Base-by-base conservation (phyloP, 2,113 vertebrate genomes). In the Corythornis vintsioides region DNA sequence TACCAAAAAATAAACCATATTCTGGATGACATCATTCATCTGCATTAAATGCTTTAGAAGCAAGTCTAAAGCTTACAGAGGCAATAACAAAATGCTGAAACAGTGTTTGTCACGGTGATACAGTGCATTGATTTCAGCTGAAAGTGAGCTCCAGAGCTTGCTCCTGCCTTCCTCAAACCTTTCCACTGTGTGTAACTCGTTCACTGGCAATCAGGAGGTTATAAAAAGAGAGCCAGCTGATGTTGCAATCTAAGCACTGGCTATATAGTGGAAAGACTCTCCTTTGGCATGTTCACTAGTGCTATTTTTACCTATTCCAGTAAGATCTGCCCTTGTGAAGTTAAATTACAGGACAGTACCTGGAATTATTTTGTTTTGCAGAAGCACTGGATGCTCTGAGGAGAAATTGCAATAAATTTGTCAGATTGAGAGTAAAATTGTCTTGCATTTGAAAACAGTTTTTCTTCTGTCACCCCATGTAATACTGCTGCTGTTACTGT, bases 251-350 rank as follows among this genome's bases (percentile, higher is more conserved):
- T 76, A 93, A 95, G 92, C 91, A 22, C 89, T 61, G 69, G 85
- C 93, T 83, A 70, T 91, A 89, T 15, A 94, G 93, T 96, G 95
- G 95, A 97, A 97, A 96, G 94, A 93, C 91, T 92, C 72, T 80
- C 86, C 92, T 89, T 81, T 96, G 93, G 91, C 95, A 95, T 94
- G 94, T 80, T 87, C 94, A 35, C 87, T 78, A 55, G 31, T 94
- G 94, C 91, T 97, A 90, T 97, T 97, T 96, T 97, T 97, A 92
- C 93, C 73, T 93, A 59, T 97, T 97, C 92, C 95, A 94, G 79
- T 88, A 96, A 96, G 84, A 93, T 95, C 92, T 96, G 83, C 84
- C 88, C 89, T 94, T 97, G 89, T 90, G 69, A 94, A 95, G 95
- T 92, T 96, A 45, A 78, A 74, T 63, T 95, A 83, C 67, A 93